Base-by-base conservation (phyloP, 2,797 vertebrate genomes). In the Oryzias dopingdopingensis region DNA sequence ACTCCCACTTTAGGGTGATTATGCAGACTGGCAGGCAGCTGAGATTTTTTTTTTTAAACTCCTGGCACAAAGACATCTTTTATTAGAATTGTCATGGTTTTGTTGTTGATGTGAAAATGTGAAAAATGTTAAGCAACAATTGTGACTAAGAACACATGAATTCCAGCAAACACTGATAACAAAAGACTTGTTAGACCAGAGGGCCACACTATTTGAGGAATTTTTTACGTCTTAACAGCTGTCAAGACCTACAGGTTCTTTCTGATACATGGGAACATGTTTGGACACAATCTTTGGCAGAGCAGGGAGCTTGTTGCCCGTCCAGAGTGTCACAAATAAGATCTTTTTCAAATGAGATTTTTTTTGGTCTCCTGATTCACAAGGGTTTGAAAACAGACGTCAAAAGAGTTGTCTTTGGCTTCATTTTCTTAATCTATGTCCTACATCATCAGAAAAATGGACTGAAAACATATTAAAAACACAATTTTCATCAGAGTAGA, bases 1-100 rank as follows among this genome's bases (percentile, higher is more conserved):
- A 64, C 49, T 72, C 53, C 57, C 24, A 71, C 61, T 70, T 71
- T 45, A 41, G 43, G 52, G 45, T 56, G 52, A 68, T 65, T 70
- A 62, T 50, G 44, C 23, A 65, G 52, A n/a, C 67, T 49, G 66
- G 59, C 8, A 44, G 62, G 50, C 54, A 42, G 23, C 5, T 53
- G 48, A 18, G 24, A 60, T 50, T 54, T 58, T 74, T 53, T 49
- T 52, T 4, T 18, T 18, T 18, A 54, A 63, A 37, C 22, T 15
- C 5, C 15, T 52, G 45, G 46, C 17, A 75, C 61, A 71, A 73
- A 65, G 55, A 65, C 26, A 18, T 22, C 44, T 29, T 66, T 64
- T 1, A 49, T 40, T 46, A 29, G n/a, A 55, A 14, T 3, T 26
- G n/a, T 32, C 32, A 13, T 61, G 44, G 37, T 49, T 41, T 42